Base-by-base conservation (phyloP, 1,140 invertebrate species). In the Neoseiulus cucumeris region DNA sequence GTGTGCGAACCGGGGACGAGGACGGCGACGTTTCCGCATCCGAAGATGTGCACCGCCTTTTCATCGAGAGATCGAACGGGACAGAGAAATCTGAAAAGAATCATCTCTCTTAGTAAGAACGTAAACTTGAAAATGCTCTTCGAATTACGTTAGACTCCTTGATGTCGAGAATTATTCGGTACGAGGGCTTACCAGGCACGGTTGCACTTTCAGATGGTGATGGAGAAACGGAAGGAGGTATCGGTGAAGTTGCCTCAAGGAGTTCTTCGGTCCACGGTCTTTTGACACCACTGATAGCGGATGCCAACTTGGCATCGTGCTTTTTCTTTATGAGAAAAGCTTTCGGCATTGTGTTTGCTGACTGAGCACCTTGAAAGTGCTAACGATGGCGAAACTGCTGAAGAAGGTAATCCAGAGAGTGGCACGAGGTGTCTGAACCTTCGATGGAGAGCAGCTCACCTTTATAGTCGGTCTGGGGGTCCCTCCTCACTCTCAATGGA, bases 311-410 rank as follows among this genome's bases (percentile, higher is more conserved):
- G 22, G 66, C 42, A 28, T 65, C 47, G 42, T 89, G 75, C 67
- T 86, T 85, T 74, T 86, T 84, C 79, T 87, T 86, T 70, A 79
- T 78, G 7, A 80, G 74, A 71, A 80, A 79, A 59, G 77, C 77
- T 20, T 76, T 74, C 18, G 79, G 76, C 77, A 80, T 79, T 65
- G 64, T 73, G 55, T 12, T 69, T 55, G 6, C 33, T 25, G 2
- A n/a, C 33, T 25, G 33, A 39, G 33, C 33, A 39, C 33, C n/a
- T 6, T 9, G 33, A 39, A 9, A 39, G 33, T 39, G 4, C 33
- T 4, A 39, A 9, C 9, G 33, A 39, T 39, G 33, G 33, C 4
- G 33, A 9, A 39, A 39, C 33, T 39, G 33, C 9, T 39, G 33
- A 6, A 39, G 33, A 39, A 39, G 33, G 4, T 39, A 39, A 39